Base-by-base conservation (phyloP, 2,888 invertebrate genomes). In the Tetranychus piercei region DNA sequence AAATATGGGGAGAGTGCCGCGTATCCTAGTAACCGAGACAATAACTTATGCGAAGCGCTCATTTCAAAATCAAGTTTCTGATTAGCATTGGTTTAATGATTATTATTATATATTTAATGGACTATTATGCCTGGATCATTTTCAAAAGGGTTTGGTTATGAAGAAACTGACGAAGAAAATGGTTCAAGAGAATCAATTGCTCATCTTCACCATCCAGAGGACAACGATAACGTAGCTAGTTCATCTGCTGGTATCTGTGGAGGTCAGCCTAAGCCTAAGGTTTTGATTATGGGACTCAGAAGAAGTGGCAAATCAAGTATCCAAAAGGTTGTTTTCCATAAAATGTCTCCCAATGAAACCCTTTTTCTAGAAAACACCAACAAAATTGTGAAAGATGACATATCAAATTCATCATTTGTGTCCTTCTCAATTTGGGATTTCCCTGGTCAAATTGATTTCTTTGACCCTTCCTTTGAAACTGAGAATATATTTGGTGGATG, bases 361-460 rank as follows among this genome's bases (percentile, higher is more conserved):
- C 85, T 99, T 74, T 99, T 99, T 82, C 85, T 99, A 78, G 99
- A 99, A 83, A 95, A 95, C 78, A 99, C 97, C 73, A 95, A 94
- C 82, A 94, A 97, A 86, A 94, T 99, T 79, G 92, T 94, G 4
- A 96, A 95, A 84, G 96, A 99, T 84, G 84, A 96, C 81, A 94
- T 99, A 77, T 93, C 93, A 80, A 95, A 95, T 83, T 89, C 90
- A 72, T 90, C 97, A 80, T 99, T 99, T 86, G 95, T 99, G 73
- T 96, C 97, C 83, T 99, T 99, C 85, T 94, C 97, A 88, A 96
- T 99, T 78, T 96, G 96, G 93, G 99, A 99, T 83, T 94, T 99
- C 83, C 99, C 99, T 6, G 99, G 97, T 1, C 97, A 99, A 84
- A 93, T 97, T 79, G 95, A 97, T 82, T 94, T 95, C 81, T 93